Conservation (phyloP, 2,888 invertebrate species). For the Tridacna crocea region DNA sequence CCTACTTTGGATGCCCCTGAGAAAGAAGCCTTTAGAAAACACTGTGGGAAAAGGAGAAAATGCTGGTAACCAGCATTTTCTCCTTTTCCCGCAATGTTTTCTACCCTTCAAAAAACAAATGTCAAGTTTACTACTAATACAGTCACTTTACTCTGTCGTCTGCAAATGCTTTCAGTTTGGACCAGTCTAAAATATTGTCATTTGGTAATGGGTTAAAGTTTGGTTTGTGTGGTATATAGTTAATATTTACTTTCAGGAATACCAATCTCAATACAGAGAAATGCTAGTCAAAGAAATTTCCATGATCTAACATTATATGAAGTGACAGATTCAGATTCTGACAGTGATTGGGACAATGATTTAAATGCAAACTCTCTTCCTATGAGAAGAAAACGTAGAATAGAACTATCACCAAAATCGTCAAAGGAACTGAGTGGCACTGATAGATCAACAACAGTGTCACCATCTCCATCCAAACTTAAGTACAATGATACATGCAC, state of each 20-base stretch:
- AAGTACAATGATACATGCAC: not conserved
- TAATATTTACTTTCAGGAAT: slow-evolving; percentile 22
- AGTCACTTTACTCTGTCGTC: no score
- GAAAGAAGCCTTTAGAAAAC: no score
- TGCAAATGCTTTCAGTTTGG: no score
- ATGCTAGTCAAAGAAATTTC: not conserved
- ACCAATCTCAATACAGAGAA: slow-evolving; percentile 34
- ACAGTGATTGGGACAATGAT: slow-evolving; percentile 13
- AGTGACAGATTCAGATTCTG: slow-evolving; percentile 32
- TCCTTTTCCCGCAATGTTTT: no score
- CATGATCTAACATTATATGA: not conserved
- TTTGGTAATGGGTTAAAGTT: no score
- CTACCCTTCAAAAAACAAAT: no score
- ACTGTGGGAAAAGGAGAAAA: no score
- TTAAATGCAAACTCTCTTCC: slow-evolving; percentile 12
- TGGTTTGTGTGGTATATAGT: not conserved
- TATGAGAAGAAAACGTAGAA: slow-evolving; percentile 12
- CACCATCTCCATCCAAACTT: slow-evolving; percentile 1
- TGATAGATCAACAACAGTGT: not conserved
- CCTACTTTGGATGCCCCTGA: no score
- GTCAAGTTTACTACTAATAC: no score
- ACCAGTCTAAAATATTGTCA: no score
- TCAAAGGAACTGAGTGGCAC: not conserved
- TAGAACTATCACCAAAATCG: not conserved
- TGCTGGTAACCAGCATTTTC: no score